Conservation (phyloP, 2,888 invertebrate species). For the Mesopsocus fuscifrons region DNA sequence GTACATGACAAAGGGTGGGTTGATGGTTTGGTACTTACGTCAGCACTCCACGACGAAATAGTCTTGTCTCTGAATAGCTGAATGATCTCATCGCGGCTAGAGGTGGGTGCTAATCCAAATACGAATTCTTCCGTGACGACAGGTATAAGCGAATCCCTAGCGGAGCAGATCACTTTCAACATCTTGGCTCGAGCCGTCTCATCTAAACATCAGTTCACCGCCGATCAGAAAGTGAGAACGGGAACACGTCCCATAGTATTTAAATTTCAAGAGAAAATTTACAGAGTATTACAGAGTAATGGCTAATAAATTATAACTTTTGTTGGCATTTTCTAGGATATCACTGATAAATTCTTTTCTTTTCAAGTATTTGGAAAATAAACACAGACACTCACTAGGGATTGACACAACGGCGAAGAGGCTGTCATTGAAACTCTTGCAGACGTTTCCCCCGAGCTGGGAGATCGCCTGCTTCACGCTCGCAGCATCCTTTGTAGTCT, state of each 20-base stretch:
- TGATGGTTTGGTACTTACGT: too few species aligned
- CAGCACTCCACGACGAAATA: conserved; percentile 68
- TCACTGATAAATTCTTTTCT: too few species aligned
- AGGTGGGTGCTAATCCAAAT: conserved; percentile 34
- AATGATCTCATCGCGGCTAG: conserved; percentile 30
- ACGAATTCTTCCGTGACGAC: conserved; percentile 63
- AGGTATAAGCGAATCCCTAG: conserved; percentile 49
- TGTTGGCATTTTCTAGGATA: too few species aligned
- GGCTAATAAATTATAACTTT: too few species aligned
- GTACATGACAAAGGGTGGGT: too few species aligned
- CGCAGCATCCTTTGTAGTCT: background rate
- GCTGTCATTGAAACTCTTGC: background rate
- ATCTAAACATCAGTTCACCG: background rate
- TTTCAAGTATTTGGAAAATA: too few species aligned
- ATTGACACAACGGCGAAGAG: background rate
- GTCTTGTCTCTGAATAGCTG: conserved; percentile 45
- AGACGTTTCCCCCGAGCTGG: background rate
- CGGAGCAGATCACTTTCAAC: conserved; percentile 36
- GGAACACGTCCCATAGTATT: too few species aligned
- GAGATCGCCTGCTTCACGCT: background rate
- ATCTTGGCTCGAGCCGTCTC: background rate
- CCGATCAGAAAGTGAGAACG: too few species aligned
- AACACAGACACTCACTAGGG: background rate
- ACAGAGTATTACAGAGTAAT: too few species aligned
- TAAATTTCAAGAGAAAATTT: too few species aligned